Evolutionary conservation across 2,113 vertebrate genomes (phyloP).

Genomic region (Triplophysa dalaica): DNA sequence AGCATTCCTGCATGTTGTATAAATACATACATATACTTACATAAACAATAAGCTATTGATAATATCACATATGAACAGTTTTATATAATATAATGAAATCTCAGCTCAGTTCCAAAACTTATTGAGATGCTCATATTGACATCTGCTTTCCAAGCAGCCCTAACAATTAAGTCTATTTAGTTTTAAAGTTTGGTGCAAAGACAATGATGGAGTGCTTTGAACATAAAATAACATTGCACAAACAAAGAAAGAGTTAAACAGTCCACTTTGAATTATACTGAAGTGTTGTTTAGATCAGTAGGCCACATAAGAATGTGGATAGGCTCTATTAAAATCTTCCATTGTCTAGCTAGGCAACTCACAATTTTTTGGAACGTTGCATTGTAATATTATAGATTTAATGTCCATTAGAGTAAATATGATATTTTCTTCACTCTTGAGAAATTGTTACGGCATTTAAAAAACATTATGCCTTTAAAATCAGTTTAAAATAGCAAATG

Average conservation of each 20-base stretch:
- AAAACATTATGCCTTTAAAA: background rate
- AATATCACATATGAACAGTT: background rate
- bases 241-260: too few species aligned
- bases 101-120: constrained; percentile 1
- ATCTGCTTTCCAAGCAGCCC: background rate
- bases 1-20: background rate
- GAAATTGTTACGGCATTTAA: background rate
- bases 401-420: background rate
- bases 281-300: too few species aligned
- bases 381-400: background rate
- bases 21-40: too few species aligned
- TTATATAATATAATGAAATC: background rate
- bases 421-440: too few species aligned
- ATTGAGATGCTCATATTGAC: background rate
- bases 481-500: background rate
- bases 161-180: too few species aligned
- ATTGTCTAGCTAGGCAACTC: background rate
- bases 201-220: too few species aligned
- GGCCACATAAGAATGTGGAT: background rate
- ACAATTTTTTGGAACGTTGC: background rate
- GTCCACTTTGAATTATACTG: too few species aligned
- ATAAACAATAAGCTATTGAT: constrained; percentile 3
- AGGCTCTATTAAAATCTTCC: background rate
- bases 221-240: too few species aligned
- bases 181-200: background rate